Evolutionary conservation across 2,888 invertebrate genomes (phyloP).

Genomic region (Euphydryas editha): DNA sequence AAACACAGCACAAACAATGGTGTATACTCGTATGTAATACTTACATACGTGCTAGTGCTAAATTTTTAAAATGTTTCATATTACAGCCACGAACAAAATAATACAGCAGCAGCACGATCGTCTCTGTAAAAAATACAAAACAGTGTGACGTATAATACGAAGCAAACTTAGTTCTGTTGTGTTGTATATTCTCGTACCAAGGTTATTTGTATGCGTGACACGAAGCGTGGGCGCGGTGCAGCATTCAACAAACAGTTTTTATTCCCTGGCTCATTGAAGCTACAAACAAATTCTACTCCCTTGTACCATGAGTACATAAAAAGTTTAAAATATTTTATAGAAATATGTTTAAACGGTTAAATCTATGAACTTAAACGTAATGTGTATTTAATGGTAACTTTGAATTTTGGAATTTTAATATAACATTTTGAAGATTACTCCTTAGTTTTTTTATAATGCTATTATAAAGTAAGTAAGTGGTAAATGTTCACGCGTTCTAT

Average conservation of each 20-base stretch:
- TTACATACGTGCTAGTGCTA: background rate
- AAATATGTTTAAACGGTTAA: background rate
- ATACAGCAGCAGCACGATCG: constrained; percentile 15
- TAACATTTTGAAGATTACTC: no score
- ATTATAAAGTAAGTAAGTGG: no score
- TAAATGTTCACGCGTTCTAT: no score
- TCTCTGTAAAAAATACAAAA: constrained; percentile 25
- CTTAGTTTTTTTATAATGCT: no score
- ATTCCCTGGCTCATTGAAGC: constrained; percentile 27
- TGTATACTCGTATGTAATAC: background rate
- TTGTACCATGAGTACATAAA: constrained; percentile 12
- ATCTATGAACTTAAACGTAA: background rate
- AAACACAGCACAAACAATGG: background rate
- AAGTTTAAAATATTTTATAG: constrained; percentile 15
- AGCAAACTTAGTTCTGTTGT: constrained; percentile 22
- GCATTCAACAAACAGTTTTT: constrained; percentile 33
- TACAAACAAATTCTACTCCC: constrained; percentile 20
- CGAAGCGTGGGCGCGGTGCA: constrained; percentile 32
- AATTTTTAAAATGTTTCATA: constrained; percentile 8
- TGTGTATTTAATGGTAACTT: background rate
- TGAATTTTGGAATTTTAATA: no score
- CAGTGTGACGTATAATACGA: constrained; percentile 24
- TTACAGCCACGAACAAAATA: constrained; percentile 16
- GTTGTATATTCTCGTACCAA: constrained; percentile 19
- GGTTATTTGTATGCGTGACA: constrained; percentile 37